Evolutionary conservation across 2,113 vertebrate genomes (phyloP), one percentile per base, ranked within the genome.

Genomic region (Marmota monax): DNA sequence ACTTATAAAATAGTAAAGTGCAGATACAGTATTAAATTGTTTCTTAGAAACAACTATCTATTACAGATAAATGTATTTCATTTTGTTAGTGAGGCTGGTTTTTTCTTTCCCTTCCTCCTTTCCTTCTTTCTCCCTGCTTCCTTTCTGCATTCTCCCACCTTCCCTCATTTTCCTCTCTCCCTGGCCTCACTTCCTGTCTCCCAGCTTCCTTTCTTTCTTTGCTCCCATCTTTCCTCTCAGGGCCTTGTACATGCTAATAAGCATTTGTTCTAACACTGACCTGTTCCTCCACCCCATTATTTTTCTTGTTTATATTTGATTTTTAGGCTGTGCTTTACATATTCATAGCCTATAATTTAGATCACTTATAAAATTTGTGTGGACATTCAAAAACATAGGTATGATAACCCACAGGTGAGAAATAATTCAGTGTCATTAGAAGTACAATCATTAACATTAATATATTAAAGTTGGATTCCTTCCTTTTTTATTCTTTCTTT

Each of bases 21-120:
- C 70, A 95, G 94, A 84, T 70, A 73, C 10, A 63, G 25, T 63
- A 51, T 25, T 45, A 78, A 96, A 39, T 88, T 74, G 70, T 97
- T 97, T 97, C 84, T 96, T 96, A 97, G 78, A 88, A 98, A 94
- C 80, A 53, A 45, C 77, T 90, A 1, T 89, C 93, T 58, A 74
- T 48, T 96, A 56, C 80, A 96, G 93, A 96, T 95, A n/a, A 87
- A 80, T 67, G 69, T 92, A 91, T 18, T 39, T n/a, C 58, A 76
- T 94, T 97, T 29, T 16, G 4, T 96, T 90, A 96, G 82, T 93
- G 83, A 97, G 96, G 58, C 29, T 11, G 92, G 53, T 86, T 53
- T 97, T 73, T 87, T 32, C 84, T 88, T 29, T 72, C 51, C 20
- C 48, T 23, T 61, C 5, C 8, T 29, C 67, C 32, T 14, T 34